Base-by-base conservation (phyloP, 2,888 invertebrate species). In the Masnerella sp. region DNA sequence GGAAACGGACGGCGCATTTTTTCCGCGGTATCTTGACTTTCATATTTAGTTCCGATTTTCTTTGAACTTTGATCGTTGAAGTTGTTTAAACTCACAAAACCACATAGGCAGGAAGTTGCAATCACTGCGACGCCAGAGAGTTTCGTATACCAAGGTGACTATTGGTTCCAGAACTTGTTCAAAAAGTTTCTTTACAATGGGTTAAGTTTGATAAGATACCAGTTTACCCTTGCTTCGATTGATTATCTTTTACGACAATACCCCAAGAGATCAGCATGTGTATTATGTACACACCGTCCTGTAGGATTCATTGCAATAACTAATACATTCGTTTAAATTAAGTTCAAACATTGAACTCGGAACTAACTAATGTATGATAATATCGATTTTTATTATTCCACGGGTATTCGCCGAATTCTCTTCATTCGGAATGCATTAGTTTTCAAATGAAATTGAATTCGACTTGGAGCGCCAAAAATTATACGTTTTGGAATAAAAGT, bases 151-250 rank as follows among this genome's bases (percentile, higher is more conserved):
- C 62, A 58, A 73, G 73, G 73, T 73, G 67, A 73, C 73, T 73
- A 73, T 73, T 73, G 73, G 73, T 73, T 73, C 67, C 67, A 17
- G 67, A 73, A 73, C 73, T 73, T 73, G 68, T 73, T 73, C 67
- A 62, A 68, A 73, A 73, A 73, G 68, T 73, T 73, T 73, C 68
- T 56, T 62, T 73, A 68, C 73, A 73, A 84, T 84, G 81, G 81
- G 78, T 80, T 79, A 85, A 85, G 81, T 85, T 85, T 84, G 84
- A 85, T 84, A 85, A 84, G 85, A 84, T 84, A 85, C 82, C 82
- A 78, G 82, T 83, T 84, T 83, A 83, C 82, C 80, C 82, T 83
- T 78, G 78, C 75, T 80, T 77, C 84, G 83, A 84, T 85, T 85
- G 85, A 85, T 85, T 85, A 84, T 83, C 84, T 84, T 84, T 80